A percentile compares a stretch with the other conserved stretches of the same genome.
These are phyloP conservation scores for Microctenopoma steveboyesi DNA, from an alignment of 2,797 vertebrate species.

Conservation along the genomic window DNA sequence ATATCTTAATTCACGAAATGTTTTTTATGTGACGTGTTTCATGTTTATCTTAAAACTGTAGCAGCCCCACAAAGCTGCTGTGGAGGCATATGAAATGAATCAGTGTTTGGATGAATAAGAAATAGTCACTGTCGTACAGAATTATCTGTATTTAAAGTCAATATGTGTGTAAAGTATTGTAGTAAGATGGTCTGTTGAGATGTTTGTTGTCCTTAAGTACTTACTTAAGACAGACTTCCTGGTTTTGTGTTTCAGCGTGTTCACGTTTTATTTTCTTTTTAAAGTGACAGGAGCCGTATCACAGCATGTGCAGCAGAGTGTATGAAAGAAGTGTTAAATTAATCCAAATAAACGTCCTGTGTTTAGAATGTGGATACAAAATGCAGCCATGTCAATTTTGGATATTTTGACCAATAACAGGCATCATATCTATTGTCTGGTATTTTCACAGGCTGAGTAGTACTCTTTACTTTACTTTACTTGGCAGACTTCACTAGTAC, in stretches of 20 bases:
- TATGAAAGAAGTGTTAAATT: background rate
- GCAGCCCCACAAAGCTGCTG: background rate
- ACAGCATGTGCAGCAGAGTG: background rate
- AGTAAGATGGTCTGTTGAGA: conserved; percentile 17
- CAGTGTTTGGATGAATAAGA: background rate
- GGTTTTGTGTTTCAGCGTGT: conserved; percentile 55
- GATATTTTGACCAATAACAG: background rate
- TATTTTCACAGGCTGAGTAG: too few relatives aligned
- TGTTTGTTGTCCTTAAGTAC: conserved; percentile 27
- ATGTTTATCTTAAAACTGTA: conserved; percentile 9
- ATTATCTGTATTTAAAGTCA: too few relatives aligned
- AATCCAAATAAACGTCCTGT: background rate
- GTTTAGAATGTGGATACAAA: background rate
- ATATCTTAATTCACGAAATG: background rate
- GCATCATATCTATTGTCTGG: background rate
- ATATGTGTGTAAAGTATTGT: background rate
- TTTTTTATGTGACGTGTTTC: background rate
- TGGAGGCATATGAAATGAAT: background rate
- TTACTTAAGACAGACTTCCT: conserved; percentile 47
- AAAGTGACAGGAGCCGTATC: conserved; percentile 48
- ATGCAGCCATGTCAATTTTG: background rate
- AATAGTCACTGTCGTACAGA: background rate
- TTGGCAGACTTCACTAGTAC: too few relatives aligned
- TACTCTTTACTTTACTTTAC: too few relatives aligned
- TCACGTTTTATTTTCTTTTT: conserved; percentile 48